Base-by-base conservation (phyloP, 2,888 invertebrate species). In the Dasysyrphus tricinctus region DNA sequence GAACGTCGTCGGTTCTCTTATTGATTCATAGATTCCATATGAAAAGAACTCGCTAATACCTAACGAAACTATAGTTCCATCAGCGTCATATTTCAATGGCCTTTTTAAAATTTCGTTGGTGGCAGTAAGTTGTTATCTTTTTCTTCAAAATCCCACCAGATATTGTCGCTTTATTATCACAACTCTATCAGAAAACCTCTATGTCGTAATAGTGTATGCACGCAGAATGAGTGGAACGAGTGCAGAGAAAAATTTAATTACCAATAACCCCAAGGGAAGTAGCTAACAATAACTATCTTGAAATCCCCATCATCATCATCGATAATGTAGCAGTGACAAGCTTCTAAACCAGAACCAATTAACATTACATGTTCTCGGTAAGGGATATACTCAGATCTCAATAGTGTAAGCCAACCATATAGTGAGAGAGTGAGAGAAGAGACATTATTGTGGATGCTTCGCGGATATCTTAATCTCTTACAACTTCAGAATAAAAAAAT, bases 301-400 rank as follows among this genome's bases (percentile, higher is more conserved):
- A 59, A 47, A 42, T 69, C 69, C 67, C 51, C 85, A 85, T 86
- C 86, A 61, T 82, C 85, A 78, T 86, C 86, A 82, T 82, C 78
- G 86, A 86, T 86, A 86, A 86, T 82, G 82, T 82, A 82, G 78
- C 82, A 75, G 78, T 79, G 86, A 86, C 86, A 86, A 86, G 82
- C 82, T 82, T 86, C 82, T 86, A 82, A 86, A 82, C 86, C 86
- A 86, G 83, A 80, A 88, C 87, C 87, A 88, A 88, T 88, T 88
- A 88, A 88, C 87, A 87, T 83, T 80, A 88, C 88, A 88, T 80
- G 83, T 83, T 87, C 88, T 65, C 56, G 44, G 29, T 24, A 77
- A 65, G 82, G 65, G 78, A 75, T 24, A 51, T 74, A 19, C 61
- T 7, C 54, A 54, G 14, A 61, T 34, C 57, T 59, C 47, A 42